These are phyloP conservation scores for Triplophysa yarkandensis DNA, from an alignment of 2,797 vertebrate species.

Conservation along the genomic window DNA sequence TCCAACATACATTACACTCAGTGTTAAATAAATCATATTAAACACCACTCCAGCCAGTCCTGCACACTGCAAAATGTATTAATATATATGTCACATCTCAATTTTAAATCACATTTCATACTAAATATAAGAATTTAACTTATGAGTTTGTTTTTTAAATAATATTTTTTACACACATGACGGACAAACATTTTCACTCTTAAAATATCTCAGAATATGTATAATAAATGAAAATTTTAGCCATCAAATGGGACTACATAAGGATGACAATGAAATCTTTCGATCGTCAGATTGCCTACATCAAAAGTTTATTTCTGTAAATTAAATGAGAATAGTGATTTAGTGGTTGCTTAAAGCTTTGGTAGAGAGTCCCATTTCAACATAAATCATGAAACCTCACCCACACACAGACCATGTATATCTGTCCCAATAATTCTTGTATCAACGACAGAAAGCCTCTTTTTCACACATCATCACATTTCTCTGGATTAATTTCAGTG, in stretches of 20 bases:
- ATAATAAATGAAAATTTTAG: too few relatives aligned
- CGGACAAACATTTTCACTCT: too few relatives aligned
- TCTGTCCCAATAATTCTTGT: slow-evolving; percentile 55
- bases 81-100: background rate
- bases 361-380: slow-evolving; percentile 12
- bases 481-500: slow-evolving; percentile 57
- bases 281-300: background rate
- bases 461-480: slow-evolving; percentile 50
- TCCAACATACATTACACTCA: background rate
- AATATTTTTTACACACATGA: too few relatives aligned
- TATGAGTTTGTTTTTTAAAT: too few relatives aligned
- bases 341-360: slow-evolving; percentile 6
- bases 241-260: background rate
- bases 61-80: background rate
- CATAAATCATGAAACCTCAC: slow-evolving; percentile 36
- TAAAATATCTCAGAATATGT: too few relatives aligned
- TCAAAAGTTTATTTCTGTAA: background rate
- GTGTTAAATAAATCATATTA: background rate
- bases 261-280: too few relatives aligned
- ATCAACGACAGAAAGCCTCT: slow-evolving; percentile 43
- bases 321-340: background rate
- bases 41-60: background rate
- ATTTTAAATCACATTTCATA: background rate
- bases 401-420: slow-evolving; percentile 28
- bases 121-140: background rate